Percentiles rank a stretch among this genome's conserved stretches.
These are phyloP conservation scores for Mesoclemmys tuberculata DNA, from an alignment of 2,113 vertebrate genomes.

Conservation along the genomic window DNA sequence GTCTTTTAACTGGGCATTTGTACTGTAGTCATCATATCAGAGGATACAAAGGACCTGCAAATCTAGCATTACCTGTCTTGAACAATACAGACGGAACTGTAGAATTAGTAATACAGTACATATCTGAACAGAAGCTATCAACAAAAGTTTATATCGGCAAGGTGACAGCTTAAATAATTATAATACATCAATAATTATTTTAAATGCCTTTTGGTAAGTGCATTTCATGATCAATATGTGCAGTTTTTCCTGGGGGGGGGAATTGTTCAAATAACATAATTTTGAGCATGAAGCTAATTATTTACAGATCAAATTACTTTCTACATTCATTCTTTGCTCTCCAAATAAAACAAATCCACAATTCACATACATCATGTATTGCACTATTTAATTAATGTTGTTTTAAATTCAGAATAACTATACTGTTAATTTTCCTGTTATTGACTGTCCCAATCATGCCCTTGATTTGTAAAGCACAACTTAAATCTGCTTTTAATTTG, in stretches of 20 bases:
- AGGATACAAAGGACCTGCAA: not conserved
- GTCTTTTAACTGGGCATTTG: not conserved
- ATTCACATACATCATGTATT: slow-evolving; percentile 7
- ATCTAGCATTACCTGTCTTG: not conserved
- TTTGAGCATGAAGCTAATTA: not conserved
- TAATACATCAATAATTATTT: not conserved
- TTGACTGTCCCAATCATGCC: slow-evolving; percentile 30
- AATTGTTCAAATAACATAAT: not conserved
- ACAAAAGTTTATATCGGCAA: not conserved
- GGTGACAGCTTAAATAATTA: not conserved
- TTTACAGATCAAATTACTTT: slow-evolving; percentile 16
- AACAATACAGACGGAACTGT: not conserved
- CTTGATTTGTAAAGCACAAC: slow-evolving; percentile 30
- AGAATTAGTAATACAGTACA: not conserved
- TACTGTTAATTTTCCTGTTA: not conserved
- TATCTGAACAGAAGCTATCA: not conserved
- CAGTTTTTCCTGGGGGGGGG: not conserved
- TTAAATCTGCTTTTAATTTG: slow-evolving; percentile 67
- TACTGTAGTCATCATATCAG: not conserved
- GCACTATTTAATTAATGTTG: slow-evolving; percentile 50
- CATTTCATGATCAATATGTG: not conserved
- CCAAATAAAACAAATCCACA: slow-evolving; percentile 22
- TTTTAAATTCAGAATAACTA: not conserved
- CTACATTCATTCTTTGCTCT: not conserved
- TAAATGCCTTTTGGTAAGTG: not conserved